phyloP scores from a whole-genome alignment of 2,888 invertebrate genomes.

The Caenorhabditis drosophilae region DNA sequence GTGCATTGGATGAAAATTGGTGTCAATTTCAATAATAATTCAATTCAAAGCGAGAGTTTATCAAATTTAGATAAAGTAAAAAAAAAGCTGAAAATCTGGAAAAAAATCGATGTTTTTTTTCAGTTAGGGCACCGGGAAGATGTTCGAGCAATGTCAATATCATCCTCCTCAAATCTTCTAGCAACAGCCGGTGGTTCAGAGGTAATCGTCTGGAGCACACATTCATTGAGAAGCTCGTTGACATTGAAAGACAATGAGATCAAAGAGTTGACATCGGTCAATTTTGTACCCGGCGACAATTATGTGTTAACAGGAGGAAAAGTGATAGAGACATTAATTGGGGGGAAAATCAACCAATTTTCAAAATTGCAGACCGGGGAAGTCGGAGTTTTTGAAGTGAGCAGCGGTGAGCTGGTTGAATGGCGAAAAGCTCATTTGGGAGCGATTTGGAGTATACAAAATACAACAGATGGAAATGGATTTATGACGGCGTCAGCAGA shows the following conservation, averaged over 20 bases:
- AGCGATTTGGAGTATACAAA: constrained; percentile 81
- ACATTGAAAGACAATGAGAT: constrained; percentile 77
- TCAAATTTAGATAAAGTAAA: constrained; percentile 52
- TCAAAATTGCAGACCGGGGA: constrained; percentile 73
- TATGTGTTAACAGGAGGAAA: constrained; percentile 87
- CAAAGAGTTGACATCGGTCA: constrained; percentile 75
- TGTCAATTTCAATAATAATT: constrained; percentile 43
- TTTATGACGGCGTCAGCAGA: constrained; percentile 83
- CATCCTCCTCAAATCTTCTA: constrained; percentile 81
- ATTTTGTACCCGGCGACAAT: constrained; percentile 88
- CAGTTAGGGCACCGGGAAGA: constrained; percentile 85
- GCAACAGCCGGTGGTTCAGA: constrained; percentile 67
- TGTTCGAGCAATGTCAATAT: constrained; percentile 84
- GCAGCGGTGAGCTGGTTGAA: constrained; percentile 82
- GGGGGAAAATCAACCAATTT: background rate
- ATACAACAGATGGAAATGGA: constrained; percentile 75
- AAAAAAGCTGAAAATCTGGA: background rate
- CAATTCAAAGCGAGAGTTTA: constrained; percentile 30
- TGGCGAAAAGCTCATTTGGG: constrained; percentile 78
- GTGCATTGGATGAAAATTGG: constrained; percentile 54
- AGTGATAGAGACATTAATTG: constrained; percentile 67
- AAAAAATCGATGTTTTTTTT: too few species aligned
- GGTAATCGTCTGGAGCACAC: constrained; percentile 81
- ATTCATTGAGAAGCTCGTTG: constrained; percentile 76
- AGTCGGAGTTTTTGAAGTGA: constrained; percentile 83